Conservation (phyloP, 2,888 invertebrate species). For the Glyphotaelius pellucidus region DNA sequence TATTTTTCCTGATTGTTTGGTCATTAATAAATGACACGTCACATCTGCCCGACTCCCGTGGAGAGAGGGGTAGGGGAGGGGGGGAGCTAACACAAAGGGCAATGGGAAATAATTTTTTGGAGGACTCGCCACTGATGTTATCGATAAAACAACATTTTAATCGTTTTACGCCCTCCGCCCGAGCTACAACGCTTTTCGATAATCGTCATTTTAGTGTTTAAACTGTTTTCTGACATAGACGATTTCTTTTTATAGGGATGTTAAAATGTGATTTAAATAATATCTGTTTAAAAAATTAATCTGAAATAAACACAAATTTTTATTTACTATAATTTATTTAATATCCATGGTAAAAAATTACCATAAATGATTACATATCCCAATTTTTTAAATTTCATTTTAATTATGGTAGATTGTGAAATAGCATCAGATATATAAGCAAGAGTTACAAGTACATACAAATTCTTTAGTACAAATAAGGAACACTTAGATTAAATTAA, state of each 20-base stretch:
- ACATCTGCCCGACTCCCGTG: neutral
- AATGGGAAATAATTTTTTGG: neutral
- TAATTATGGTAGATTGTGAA: too few species aligned
- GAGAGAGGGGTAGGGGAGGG: neutral
- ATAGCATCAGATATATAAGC: too few species aligned
- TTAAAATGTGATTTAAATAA: neutral
- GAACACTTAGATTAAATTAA: too few species aligned
- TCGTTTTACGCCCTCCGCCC: neutral
- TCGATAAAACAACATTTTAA: conserved; percentile 2
- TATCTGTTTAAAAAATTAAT: neutral
- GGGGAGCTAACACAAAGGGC: neutral
- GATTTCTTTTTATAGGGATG: neutral
- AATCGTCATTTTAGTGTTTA: neutral
- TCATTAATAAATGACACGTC: conserved; percentile 2
- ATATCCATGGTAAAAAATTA: too few species aligned
- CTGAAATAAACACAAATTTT: too few species aligned
- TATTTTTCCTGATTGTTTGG: neutral
- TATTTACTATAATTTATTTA: too few species aligned
- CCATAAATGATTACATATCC: too few species aligned
- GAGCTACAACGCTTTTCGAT: neutral
- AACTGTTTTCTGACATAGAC: neutral
- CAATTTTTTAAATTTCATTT: too few species aligned
- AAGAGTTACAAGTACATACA: too few species aligned
- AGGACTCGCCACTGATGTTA: neutral
- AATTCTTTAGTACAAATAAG: too few species aligned